Evolutionary conservation across 2,113 vertebrate genomes (phyloP).

Genomic region (Actinemys pallida): DNA sequence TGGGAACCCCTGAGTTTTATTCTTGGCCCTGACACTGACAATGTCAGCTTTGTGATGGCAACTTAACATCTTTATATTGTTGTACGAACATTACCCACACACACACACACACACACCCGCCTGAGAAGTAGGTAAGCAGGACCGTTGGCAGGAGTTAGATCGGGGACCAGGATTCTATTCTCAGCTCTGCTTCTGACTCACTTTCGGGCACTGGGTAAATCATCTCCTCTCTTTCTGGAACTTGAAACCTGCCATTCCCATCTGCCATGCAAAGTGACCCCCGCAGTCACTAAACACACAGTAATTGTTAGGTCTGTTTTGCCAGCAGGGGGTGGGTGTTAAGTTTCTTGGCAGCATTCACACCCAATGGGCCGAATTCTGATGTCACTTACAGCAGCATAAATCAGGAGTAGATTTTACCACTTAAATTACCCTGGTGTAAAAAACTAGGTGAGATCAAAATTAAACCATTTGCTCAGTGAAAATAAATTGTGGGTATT

Average conservation of each 20-base stretch:
- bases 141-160: background rate
- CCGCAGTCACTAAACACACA: background rate
- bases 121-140: background rate
- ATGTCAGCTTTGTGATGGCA: background rate
- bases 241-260: background rate
- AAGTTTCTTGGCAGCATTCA: background rate
- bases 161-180: background rate
- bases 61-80: background rate
- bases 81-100: background rate
- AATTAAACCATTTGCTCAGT: background rate
- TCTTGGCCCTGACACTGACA: background rate
- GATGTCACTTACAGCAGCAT: accelerated
- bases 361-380: accelerated
- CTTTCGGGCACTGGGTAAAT: background rate
- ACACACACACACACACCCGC: background rate
- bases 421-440: background rate
- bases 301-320: background rate
- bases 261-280: background rate
- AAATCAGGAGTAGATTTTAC: background rate
- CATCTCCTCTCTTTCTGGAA: accelerated
- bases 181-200: background rate
- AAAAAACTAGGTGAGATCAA: background rate
- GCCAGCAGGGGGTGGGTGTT: background rate
- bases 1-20: background rate
- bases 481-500: background rate